Evolutionary conservation across 2,113 vertebrate genomes (phyloP), one percentile per base, ranked within the genome.

Genomic region (Gymnogyps californianus): DNA sequence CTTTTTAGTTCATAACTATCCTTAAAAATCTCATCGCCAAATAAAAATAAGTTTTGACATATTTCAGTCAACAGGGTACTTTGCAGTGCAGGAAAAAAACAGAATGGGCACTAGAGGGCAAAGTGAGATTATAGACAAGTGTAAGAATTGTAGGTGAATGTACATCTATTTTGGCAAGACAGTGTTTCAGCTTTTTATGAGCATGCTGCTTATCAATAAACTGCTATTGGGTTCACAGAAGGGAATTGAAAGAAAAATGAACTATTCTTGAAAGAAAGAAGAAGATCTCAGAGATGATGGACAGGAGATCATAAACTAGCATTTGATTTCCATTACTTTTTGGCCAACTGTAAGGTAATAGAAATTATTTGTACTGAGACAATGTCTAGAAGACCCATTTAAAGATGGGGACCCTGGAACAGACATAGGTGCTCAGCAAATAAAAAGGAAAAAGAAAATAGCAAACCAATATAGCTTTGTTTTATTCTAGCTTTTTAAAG

Each of bases 101-200:
- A 42, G 34, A 87, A 42, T 20, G 66, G 55, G 51, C 96, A 87
- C 93, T 96, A 98, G 97, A 92, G 95, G 96, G 97, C 97, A 94
- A 96, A 96, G 79, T 80, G 74, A 91, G 92, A 85, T 88, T 93
- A 62, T 32, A 78, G 79, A 87, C 69, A 71, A 86, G 55, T 49
- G 7, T 38, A 76, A 76, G 31, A 65, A 22, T 24, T 69, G 34
- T 40, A 72, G 13, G 9, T 26, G 17, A 65, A 64, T 12, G 7
- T 44, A 20, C 6, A 3, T 3, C 4, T 36, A 7, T 59, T 80
- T 67, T 75, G 67, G 13, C 55, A 80, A 62, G 40, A 32, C 13
- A 54, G 21, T 12, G 6, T 77, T 92, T 83, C 75, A 77, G 25
- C 17, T 89, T 64, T 67, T 87, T 26, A 42, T 26, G 10, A 77